Evolutionary conservation across 2,797 vertebrate genomes (phyloP).

Genomic region (Dicrostonyx torquatus): DNA sequence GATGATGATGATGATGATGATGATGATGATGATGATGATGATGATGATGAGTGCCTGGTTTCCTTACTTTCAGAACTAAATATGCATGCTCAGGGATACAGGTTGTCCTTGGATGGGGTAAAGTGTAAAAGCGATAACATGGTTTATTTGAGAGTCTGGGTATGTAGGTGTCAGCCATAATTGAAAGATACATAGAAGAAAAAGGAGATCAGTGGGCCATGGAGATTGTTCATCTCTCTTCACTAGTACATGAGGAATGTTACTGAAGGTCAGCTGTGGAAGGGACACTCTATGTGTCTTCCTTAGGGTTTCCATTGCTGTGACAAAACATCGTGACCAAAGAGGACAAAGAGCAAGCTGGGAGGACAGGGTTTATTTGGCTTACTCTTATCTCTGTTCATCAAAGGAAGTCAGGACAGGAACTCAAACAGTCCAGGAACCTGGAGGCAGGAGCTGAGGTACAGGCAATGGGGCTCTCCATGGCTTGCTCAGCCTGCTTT

Average conservation of each 20-base stretch:
- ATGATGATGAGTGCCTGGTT: not conserved
- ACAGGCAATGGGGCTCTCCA: not conserved
- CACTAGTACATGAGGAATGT: not conserved
- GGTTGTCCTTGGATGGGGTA: rapidly evolving
- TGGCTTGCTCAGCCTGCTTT: not conserved
- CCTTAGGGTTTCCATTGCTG: not conserved
- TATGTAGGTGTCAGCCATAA: not conserved
- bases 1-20: too few relatives aligned
- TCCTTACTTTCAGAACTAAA: not conserved
- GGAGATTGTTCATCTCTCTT: not conserved
- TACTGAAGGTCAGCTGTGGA: not conserved
- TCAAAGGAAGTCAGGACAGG: not conserved
- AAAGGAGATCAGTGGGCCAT: too few relatives aligned
- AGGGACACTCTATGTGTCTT: not conserved
- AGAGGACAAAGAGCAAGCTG: not conserved
- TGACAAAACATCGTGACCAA: too few relatives aligned
- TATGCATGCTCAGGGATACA: not conserved
- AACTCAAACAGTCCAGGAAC: not conserved
- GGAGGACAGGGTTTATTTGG: not conserved
- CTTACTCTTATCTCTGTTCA: not conserved
- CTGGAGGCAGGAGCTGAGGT: not conserved
- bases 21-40: too few relatives aligned
- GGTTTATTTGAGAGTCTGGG: rapidly evolving
- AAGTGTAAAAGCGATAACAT: not conserved
- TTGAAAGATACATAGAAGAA: not conserved